These are phyloP conservation scores for Willowsia nigromaculata DNA, from an alignment of 2,888 invertebrate species.

Conservation along the genomic window DNA sequence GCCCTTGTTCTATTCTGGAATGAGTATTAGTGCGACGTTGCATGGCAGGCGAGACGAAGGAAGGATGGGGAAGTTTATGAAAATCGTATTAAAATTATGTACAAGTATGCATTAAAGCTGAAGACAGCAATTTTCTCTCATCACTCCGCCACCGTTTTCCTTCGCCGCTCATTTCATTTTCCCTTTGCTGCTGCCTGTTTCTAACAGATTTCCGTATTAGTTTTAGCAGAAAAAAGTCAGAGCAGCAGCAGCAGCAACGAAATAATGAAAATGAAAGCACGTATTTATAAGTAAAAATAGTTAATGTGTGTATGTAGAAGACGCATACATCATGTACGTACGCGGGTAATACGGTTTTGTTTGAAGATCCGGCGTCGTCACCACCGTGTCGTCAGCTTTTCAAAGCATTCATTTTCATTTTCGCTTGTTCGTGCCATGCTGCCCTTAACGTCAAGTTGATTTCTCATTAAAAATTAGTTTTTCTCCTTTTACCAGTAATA, in stretches of 20 bases:
- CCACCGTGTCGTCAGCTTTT: slow-evolving; percentile 20
- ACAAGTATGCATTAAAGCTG: slow-evolving; percentile 51
- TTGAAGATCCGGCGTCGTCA: slow-evolving; percentile 15
- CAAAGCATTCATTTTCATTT: slow-evolving; percentile 27
- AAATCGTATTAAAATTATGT: slow-evolving; percentile 55
- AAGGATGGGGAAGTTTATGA: slow-evolving; percentile 39
- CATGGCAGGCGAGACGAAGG: not conserved
- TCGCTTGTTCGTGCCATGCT: slow-evolving; percentile 51
- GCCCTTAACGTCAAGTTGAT: slow-evolving; percentile 69
- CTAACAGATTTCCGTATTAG: slow-evolving; percentile 21
- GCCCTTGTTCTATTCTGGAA: not conserved
- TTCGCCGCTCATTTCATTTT: slow-evolving; percentile 27
- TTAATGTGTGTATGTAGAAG: not conserved
- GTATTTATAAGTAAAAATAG: slow-evolving; percentile 18
- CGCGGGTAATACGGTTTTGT: not conserved
- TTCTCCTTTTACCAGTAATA: not conserved
- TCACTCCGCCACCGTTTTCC: slow-evolving; percentile 38
- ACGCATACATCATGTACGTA: not conserved
- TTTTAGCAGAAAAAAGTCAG: not conserved
- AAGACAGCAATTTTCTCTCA: slow-evolving; percentile 68
- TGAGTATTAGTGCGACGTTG: not conserved
- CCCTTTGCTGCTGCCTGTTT: not conserved
- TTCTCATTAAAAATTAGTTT: slow-evolving; percentile 71
- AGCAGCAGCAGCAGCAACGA: not conserved
- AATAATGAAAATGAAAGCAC: slow-evolving; percentile 63